Percentiles rank a stretch among this genome's conserved stretches.
Evolutionary conservation across 2,797 vertebrate species (phyloP).

Genomic region (Karalla daura): DNA sequence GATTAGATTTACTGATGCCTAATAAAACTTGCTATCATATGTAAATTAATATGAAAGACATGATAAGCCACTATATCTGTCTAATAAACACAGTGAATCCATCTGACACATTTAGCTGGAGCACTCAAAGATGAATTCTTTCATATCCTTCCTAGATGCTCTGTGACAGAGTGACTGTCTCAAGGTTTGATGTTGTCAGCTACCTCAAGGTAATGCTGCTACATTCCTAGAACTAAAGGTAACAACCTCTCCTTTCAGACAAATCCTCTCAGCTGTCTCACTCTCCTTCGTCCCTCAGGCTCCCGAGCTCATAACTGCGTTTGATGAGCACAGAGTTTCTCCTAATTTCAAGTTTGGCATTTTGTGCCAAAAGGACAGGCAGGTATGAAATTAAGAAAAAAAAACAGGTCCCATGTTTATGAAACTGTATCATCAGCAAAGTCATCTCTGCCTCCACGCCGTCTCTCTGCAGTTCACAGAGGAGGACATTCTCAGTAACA

Average conservation of each 20-base stretch:
- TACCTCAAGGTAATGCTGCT: slow-evolving; percentile 81
- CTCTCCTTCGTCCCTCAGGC: slow-evolving; percentile 68
- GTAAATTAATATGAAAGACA: neutral
- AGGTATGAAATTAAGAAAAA: slow-evolving; percentile 66
- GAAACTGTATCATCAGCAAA: too few relatives aligned
- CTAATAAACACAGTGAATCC: neutral
- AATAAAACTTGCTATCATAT: neutral
- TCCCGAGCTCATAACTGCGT: slow-evolving; percentile 83
- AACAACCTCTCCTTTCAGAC: neutral
- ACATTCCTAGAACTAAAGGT: neutral
- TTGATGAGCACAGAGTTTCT: slow-evolving; percentile 87
- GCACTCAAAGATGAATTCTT: neutral
- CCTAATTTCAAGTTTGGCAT: slow-evolving; percentile 87
- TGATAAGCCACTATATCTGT: too few relatives aligned
- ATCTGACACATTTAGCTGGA: neutral
- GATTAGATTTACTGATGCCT: neutral
- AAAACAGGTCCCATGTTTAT: slow-evolving; percentile 2
- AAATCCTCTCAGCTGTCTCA: neutral
- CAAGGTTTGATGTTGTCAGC: slow-evolving; percentile 83
- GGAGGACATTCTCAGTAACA: slow-evolving; percentile 85
- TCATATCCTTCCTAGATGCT: slow-evolving; percentile 78
- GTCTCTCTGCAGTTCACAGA: slow-evolving; percentile 80
- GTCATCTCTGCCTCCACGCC: too few relatives aligned
- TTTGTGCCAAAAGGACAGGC: slow-evolving; percentile 83
- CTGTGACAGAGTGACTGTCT: slow-evolving; percentile 79